Percentiles rank a stretch among this genome's conserved stretches.
Conservation (phyloP, 2,888 invertebrate genomes). For the Tachystola acroxantha region DNA sequence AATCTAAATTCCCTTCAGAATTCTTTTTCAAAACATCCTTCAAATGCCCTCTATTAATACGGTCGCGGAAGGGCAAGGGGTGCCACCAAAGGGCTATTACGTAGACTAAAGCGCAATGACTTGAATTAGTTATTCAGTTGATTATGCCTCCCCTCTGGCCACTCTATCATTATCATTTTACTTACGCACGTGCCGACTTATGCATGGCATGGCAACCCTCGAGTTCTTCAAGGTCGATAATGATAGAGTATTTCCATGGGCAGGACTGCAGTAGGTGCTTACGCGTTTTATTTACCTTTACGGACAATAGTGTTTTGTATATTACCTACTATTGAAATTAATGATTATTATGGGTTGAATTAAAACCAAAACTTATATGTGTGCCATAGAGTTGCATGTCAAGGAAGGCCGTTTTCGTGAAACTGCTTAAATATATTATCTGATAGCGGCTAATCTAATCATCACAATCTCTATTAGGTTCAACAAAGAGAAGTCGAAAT, state of each 20-base stretch:
- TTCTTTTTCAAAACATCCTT: slow-evolving; percentile 52
- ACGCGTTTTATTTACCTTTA: slow-evolving; percentile 25
- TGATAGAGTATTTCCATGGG: slow-evolving; percentile 45
- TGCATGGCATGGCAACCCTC: slow-evolving; percentile 49
- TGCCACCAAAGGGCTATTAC: slow-evolving; percentile 60
- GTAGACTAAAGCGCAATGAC: slow-evolving; percentile 61
- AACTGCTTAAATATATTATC: no score
- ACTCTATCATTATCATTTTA: slow-evolving; percentile 75
- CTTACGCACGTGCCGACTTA: slow-evolving; percentile 65
- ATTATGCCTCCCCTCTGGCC: slow-evolving; percentile 67
- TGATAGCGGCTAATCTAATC: neutral
- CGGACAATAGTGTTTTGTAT: slow-evolving; percentile 27
- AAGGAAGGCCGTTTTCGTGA: no score
- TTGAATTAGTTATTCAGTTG: slow-evolving; percentile 77
- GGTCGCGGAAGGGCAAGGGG: slow-evolving; percentile 36
- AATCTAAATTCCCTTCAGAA: slow-evolving; percentile 31
- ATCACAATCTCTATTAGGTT: slow-evolving; percentile 1
- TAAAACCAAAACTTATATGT: no score
- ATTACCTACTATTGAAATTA: no score
- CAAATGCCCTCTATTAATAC: slow-evolving; percentile 35
- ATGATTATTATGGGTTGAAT: no score
- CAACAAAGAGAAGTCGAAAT: slow-evolving; percentile 1
- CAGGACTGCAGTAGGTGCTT: no score
- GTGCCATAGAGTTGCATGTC: no score
- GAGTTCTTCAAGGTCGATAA: slow-evolving; percentile 66